Evolutionary conservation across 2,797 vertebrate species (phyloP), one percentile per base, ranked within the genome.

Genomic region (Sphenopsis melanotis): DNA sequence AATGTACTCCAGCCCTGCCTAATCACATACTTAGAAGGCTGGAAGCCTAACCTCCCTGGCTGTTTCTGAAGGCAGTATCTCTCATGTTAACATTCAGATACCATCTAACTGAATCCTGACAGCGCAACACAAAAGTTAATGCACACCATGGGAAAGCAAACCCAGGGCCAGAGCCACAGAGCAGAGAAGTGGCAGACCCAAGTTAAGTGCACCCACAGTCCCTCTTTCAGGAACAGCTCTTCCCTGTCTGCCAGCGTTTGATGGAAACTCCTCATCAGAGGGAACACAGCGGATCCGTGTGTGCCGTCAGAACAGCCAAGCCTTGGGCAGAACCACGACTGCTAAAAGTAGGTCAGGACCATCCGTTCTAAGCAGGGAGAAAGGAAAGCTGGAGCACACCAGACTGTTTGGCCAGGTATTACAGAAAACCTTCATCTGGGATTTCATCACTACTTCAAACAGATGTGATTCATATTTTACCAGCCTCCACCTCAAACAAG

Each of bases 401-500:
- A 92, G 92, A 75, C 72, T 81, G 21, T 85, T 85, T 92, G 89
- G 93, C 82, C 87, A 94, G 89, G 89, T 96, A 92, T 87, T 95
- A 94, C 75, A 97, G 93, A 95, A 95, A 96, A 92, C 80, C 91
- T 83, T 94, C 77, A 88, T 84, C 88, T 80, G 83, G 87, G 85
- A 86, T 96, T 96, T 96, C 93, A 94, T 95, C 93, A 94, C 86
- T 90, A 95, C 95, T 96, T 96, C 95, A 96, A 96, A 96, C 94
- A 96, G 83, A 44, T 7, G 2, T 95, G 95, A 96, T 93, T 96
- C 96, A 96, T 72, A 59, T 84, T 93, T 93, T 84, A 93, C 61
- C 0, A 0, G 90, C 65, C 94, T 96, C 89, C 91, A 94, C 91
- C 94, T 94, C 93, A 92, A 92, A 77, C 81, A 69, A 42, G 94